Percentiles rank a stretch among this genome's conserved stretches.
Evolutionary conservation across 2,888 invertebrate species (phyloP).

Genomic region (Onchidella celtica): DNA sequence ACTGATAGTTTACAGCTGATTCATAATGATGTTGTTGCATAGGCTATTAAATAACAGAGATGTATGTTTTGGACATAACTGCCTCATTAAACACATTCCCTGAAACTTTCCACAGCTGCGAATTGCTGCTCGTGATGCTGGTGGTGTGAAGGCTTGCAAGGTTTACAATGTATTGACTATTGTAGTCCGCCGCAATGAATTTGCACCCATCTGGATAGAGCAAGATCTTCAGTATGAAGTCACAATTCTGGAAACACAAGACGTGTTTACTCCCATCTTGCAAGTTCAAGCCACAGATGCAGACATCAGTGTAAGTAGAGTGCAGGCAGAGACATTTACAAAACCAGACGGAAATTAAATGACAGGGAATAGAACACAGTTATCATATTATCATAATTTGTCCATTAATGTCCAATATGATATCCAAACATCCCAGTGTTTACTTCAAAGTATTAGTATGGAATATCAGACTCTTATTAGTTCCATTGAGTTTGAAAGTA

Average conservation of each 20-base stretch:
- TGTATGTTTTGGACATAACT: no score
- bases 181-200: slow-evolving; percentile 68
- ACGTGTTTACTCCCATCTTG: slow-evolving; percentile 60
- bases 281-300: slow-evolving; percentile 64
- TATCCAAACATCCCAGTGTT: no score
- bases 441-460: no score
- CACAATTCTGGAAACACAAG: slow-evolving; percentile 68
- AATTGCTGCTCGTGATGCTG: slow-evolving; percentile 64
- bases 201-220: slow-evolving; percentile 60
- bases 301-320: slow-evolving; percentile 60
- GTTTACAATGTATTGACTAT: slow-evolving; percentile 61
- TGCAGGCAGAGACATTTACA: not conserved
- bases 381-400: no score
- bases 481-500: no score
- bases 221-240: slow-evolving; percentile 55
- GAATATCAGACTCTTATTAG: no score
- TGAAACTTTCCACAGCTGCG: no score
- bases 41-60: no score
- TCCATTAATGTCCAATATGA: no score
- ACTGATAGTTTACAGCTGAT: no score
- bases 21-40: no score
- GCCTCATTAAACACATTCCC: no score
- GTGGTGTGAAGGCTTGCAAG: slow-evolving; percentile 63
- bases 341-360: not conserved
- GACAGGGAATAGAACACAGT: not conserved